Conservation (phyloP, 1,140 invertebrate genomes). For the Bacillus rossius region DNA sequence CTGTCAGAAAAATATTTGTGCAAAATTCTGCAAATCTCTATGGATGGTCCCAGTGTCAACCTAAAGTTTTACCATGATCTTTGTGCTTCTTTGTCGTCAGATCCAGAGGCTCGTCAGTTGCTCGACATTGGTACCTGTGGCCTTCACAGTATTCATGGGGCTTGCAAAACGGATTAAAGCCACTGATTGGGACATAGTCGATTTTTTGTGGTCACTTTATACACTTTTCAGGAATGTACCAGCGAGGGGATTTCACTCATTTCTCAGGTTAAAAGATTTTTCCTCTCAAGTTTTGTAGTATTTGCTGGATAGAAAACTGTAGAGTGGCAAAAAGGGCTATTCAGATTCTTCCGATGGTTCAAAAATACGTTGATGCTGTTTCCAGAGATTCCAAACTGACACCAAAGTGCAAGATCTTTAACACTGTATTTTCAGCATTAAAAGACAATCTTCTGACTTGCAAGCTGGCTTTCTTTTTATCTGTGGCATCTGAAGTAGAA, state of each 20-base stretch:
- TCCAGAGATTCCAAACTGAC: slow-evolving; percentile 3
- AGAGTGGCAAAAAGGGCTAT: slow-evolving; percentile 22
- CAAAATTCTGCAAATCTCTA: slow-evolving; percentile 11
- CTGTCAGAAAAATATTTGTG: slow-evolving; percentile 1
- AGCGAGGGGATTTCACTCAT: slow-evolving; percentile 14
- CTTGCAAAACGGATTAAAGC: slow-evolving; percentile 21
- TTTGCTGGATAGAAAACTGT: slow-evolving; percentile 26
- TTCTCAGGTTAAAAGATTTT: slow-evolving; percentile 20
- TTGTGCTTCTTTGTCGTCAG: too few relatives aligned
- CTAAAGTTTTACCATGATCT: not conserved
- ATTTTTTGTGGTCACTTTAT: slow-evolving; percentile 12
- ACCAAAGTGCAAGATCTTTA: slow-evolving; percentile 4
- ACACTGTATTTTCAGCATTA: slow-evolving; percentile 9
- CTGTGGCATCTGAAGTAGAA: not conserved
- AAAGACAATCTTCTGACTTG: slow-evolving; percentile 6
- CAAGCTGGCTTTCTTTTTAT: not conserved
- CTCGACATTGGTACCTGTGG: slow-evolving; percentile 22
- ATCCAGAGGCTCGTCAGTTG: slow-evolving; percentile 6
- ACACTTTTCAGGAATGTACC: slow-evolving; percentile 18
- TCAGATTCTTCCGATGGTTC: slow-evolving; percentile 14
- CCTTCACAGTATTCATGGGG: slow-evolving; percentile 18
- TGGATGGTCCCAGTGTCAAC: slow-evolving; percentile 22
- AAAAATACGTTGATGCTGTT: not conserved
- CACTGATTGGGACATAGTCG: slow-evolving; percentile 10
- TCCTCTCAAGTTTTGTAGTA: not conserved